Base-by-base conservation (phyloP, 2,888 invertebrate species). In the Ichneumoninae sp. region DNA sequence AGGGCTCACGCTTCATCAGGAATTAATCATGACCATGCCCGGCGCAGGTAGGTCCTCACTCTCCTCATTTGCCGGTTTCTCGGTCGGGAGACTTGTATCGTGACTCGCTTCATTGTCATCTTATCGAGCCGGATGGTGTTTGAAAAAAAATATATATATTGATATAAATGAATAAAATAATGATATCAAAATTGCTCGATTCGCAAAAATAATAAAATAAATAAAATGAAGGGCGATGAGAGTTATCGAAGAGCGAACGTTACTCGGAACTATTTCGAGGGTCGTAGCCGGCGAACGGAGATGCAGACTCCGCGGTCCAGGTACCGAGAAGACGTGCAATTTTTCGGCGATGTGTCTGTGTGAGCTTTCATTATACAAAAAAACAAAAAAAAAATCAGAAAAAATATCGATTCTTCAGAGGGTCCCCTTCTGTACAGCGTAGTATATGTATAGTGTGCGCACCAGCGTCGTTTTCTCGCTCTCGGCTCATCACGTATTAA, bases 21-120 rank as follows among this genome's bases (percentile, higher is more conserved):
- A 93, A 90, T 89, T 94, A 88, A 93, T 93, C 88, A 93, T 93
- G 93, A 93, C 93, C 63, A 93, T 93, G 93, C 92, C 93, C 85
- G 92, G 92, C 86, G 79, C 91, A 88, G 90, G 91, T 92, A 88
- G 85, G 87, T 84, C 60, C 63, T 36, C 33, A 54, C 52, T 54
- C 76, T 63, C 13, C 82, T 69, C 70, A 69, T 83, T 70, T 65
- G 63, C 66, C 40, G 40, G 22, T 71, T 74, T 30, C 50, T 65
- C 73, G 30, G 22, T 52, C 66, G 47, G 40, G 19, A 74, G 52
- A 54, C 73, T 79, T 19, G 4, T 4, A 36, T 54, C n/a, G 16
- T 19, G 7, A 36, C 60, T 63, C 30, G 30, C 16, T 33, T 30
- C 33, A 63, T 33, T 63, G 2, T 63, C 30, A 63, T 63, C 30